phyloP scores from a whole-genome alignment of 2,888 invertebrate species.

The Elmis aenea region DNA sequence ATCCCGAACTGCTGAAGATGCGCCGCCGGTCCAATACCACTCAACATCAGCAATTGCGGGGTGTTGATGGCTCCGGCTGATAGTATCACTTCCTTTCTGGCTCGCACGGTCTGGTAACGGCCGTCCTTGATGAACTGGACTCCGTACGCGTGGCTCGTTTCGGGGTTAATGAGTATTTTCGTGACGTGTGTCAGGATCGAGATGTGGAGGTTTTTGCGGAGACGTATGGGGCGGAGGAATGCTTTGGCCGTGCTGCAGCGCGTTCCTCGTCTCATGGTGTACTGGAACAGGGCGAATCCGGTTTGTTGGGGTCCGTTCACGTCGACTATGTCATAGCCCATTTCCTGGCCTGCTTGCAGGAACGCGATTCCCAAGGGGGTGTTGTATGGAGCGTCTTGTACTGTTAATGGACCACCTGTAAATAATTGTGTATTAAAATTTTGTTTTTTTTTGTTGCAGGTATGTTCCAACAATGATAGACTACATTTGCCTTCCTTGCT shows the following conservation, averaged over 20 bases:
- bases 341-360: constrained; percentile 84
- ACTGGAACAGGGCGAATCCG: constrained; percentile 81
- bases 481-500: no score
- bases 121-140: constrained; percentile 73
- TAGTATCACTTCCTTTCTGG: constrained; percentile 76
- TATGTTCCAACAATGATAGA: constrained; percentile 1
- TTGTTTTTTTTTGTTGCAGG: constrained; percentile 14
- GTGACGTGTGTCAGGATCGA: constrained; percentile 77
- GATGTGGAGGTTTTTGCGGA: constrained; percentile 76
- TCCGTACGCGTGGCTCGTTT: constrained; percentile 65
- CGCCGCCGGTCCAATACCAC: constrained; percentile 74
- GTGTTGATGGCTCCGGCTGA: constrained; percentile 87
- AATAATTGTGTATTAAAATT: constrained; percentile 2
- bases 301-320: constrained; percentile 83
- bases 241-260: constrained; percentile 83
- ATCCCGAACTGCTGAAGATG: constrained; percentile 70
- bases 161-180: constrained; percentile 63
- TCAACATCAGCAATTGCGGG: constrained; percentile 88
- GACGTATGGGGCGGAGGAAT: constrained; percentile 72
- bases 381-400: constrained; percentile 73
- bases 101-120: constrained; percentile 57
- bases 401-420: constrained; percentile 68
- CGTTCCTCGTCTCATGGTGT: constrained; percentile 79
- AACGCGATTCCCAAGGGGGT: constrained; percentile 82
- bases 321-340: constrained; percentile 84